phyloP scores from a whole-genome alignment of 2,888 invertebrate species.

The Empis stercorea region DNA sequence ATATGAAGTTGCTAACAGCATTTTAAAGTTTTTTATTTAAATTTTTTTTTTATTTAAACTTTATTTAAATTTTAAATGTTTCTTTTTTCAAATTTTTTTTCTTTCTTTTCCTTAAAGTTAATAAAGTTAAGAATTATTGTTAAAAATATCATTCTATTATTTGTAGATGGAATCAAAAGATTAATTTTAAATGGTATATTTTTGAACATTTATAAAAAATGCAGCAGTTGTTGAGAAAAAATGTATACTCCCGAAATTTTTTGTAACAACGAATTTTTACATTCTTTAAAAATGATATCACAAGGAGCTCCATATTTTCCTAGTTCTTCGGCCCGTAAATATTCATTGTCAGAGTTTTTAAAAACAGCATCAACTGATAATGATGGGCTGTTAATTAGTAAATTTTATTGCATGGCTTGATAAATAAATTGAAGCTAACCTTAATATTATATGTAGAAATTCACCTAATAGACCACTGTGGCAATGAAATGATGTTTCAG shows the following conservation, averaged over 20 bases:
- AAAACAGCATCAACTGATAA: constrained; percentile 50
- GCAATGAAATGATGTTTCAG: constrained; percentile 49
- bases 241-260: constrained; percentile 16
- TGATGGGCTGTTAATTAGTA: constrained; percentile 46
- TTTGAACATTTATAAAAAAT: no score
- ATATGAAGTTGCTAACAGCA: no score
- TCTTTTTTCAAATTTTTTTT: no score
- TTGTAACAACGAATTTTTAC: constrained; percentile 25
- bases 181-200: no score
- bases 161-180: no score
- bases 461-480: constrained; percentile 57
- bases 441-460: constrained; percentile 57
- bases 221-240: no score
- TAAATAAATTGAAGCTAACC: constrained; percentile 40
- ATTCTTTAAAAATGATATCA: constrained; percentile 23
- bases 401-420: not conserved
- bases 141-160: no score
- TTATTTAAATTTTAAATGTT: no score
- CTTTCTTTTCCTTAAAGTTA: no score
- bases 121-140: no score
- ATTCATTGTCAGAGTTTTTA: constrained; percentile 56
- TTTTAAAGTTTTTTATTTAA: no score
- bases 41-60: no score
- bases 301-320: constrained; percentile 40
- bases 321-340: constrained; percentile 56